phyloP scores from a whole-genome alignment of 2,113 vertebrate species.

The Damaliscus lunatus region DNA sequence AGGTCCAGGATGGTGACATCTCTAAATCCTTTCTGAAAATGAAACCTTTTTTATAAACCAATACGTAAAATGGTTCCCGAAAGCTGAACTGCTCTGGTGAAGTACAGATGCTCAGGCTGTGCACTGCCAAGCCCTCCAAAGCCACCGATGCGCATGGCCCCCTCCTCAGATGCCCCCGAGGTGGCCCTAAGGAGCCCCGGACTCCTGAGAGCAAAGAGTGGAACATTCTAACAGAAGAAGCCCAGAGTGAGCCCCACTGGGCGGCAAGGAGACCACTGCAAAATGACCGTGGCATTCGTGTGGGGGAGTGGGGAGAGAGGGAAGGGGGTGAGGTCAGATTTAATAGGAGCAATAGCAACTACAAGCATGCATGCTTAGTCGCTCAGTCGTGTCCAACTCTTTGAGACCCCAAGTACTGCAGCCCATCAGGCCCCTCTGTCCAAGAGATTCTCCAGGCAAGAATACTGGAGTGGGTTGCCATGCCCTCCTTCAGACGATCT shows the following conservation, averaged over 20 bases:
- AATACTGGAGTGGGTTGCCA: background rate
- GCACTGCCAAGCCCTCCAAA: background rate
- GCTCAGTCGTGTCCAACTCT: background rate
- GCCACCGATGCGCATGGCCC: fast-evolving
- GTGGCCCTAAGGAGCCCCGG: fast-evolving
- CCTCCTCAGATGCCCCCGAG: background rate
- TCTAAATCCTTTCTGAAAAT: background rate
- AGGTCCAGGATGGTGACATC: background rate
- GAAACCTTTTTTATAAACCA: background rate
- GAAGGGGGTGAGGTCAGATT: background rate
- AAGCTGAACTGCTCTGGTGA: background rate
- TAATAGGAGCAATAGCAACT: background rate
- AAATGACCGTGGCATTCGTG: background rate
- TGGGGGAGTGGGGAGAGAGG: no score
- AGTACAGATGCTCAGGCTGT: background rate
- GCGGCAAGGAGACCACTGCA: background rate
- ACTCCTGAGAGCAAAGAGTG: background rate
- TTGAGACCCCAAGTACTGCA: background rate
- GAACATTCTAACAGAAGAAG: background rate
- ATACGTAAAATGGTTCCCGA: fast-evolving
- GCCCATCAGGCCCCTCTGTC: background rate
- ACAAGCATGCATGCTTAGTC: background rate
- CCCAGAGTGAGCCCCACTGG: background rate
- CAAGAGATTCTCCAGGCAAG: background rate
- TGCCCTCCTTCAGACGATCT: background rate